A percentile compares a stretch with the other conserved stretches of the same genome.
phyloP scores from a whole-genome alignment of 2,113 vertebrate genomes.

The Sinocyclocheilus maitianheensis region DNA sequence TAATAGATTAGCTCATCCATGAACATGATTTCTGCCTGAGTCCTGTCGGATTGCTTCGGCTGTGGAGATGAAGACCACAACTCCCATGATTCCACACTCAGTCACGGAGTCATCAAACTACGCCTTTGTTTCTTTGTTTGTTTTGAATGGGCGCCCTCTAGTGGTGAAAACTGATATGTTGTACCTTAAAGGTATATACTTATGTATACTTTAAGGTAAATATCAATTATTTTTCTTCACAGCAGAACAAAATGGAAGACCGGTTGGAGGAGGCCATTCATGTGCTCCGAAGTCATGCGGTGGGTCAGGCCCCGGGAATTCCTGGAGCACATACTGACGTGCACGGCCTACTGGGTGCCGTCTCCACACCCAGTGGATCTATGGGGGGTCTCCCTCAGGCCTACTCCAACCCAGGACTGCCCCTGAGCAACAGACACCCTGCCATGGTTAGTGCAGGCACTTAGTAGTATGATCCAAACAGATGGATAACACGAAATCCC shows the following conservation, averaged over 20 bases:
- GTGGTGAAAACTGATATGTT: too few species aligned
- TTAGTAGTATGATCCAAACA: too few species aligned
- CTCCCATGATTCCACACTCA: too few species aligned
- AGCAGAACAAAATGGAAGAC: conserved; percentile 98
- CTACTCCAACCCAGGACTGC: conserved; percentile 82
- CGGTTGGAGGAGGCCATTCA: conserved; percentile 97
- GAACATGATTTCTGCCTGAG: too few species aligned
- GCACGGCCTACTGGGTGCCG: conserved; percentile 77
- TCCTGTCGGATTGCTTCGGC: too few species aligned
- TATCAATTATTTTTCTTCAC: neutral
- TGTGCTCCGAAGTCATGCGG: conserved; percentile 92
- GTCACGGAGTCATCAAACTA: too few species aligned
- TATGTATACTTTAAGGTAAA: neutral
- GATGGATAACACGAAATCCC: too few species aligned
- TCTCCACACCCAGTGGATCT: conserved; percentile 74
- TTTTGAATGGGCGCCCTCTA: too few species aligned
- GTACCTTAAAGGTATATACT: too few species aligned
- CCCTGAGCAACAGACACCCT: conserved; percentile 84
- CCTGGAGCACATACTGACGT: conserved; percentile 73
- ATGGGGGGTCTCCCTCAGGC: conserved; percentile 83
- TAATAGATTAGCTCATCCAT: too few species aligned
- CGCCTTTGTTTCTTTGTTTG: too few species aligned
- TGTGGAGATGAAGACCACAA: too few species aligned
- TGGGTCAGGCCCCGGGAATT: conserved; percentile 79
- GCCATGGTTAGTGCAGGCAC: conserved; percentile 80